Conservation (phyloP, 2,888 invertebrate genomes). For the Erebia epiphron region DNA sequence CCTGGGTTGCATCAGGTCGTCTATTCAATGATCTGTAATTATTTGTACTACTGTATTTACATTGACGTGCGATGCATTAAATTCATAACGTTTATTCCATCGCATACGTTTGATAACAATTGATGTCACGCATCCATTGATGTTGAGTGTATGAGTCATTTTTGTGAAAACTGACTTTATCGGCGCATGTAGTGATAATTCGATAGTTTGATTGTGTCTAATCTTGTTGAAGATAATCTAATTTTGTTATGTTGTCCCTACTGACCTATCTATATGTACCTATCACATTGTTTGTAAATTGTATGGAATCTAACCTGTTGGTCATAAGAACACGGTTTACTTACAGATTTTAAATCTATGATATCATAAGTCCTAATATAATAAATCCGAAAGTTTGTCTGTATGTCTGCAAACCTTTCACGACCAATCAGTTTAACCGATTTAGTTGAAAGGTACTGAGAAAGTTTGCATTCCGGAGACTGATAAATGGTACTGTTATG, state of each 20-base stretch:
- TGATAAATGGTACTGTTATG: no score
- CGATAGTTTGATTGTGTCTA: slow-evolving; percentile 24
- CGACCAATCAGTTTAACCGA: no score
- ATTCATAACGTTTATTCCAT: background rate
- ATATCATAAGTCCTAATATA: no score
- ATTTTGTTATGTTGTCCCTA: background rate
- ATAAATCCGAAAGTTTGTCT: no score
- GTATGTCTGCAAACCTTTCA: no score
- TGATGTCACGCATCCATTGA: slow-evolving; percentile 20
- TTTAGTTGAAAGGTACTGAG: no score
- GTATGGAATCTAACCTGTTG: background rate
- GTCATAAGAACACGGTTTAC: no score
- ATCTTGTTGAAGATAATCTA: slow-evolving; percentile 5
- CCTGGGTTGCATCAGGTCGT: background rate
- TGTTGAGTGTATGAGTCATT: slow-evolving; percentile 30
- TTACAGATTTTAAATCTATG: no score
- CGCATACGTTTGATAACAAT: slow-evolving; percentile 28
- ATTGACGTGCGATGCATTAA: background rate
- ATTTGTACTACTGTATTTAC: background rate
- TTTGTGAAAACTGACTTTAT: slow-evolving; percentile 17
- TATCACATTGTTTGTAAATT: background rate
- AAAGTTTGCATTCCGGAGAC: no score
- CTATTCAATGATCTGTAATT: no score
- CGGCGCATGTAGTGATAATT: slow-evolving; percentile 13
- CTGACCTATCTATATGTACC: background rate